Conservation (phyloP, 2,797 vertebrate species). For the Enteromius argenteus region DNA sequence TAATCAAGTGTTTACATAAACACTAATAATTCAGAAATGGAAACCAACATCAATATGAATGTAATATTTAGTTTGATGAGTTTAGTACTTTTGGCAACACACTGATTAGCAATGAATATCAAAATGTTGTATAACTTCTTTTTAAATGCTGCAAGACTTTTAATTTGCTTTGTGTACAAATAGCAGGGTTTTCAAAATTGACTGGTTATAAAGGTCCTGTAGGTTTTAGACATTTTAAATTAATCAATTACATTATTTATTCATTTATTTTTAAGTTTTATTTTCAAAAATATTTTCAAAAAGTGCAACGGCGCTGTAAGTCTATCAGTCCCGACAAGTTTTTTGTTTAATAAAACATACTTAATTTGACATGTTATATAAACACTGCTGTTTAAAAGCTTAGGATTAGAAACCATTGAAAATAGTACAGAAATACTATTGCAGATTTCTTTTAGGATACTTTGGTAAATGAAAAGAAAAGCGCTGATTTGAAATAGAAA, state of each 20-base stretch:
- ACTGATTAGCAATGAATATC: background rate
- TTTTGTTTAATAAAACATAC: background rate
- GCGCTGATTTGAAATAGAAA: too few relatives aligned
- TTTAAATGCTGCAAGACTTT: background rate
- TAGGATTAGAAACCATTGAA: background rate
- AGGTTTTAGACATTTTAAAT: background rate
- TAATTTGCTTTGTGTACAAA: background rate
- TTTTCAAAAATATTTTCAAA: too few relatives aligned
- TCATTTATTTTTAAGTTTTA: too few relatives aligned
- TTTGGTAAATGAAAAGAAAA: too few relatives aligned
- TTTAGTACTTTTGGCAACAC: background rate
- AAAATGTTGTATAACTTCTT: background rate
- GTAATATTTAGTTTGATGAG: background rate
- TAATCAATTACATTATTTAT: too few relatives aligned
- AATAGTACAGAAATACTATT: background rate
- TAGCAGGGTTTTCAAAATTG: background rate
- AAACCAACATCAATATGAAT: background rate
- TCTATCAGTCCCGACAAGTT: too few relatives aligned
- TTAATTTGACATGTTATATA: background rate
- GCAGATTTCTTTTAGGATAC: background rate
- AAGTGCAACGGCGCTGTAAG: too few relatives aligned
- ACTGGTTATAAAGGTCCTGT: background rate
- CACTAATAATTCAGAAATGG: background rate
- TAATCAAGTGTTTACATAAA: conserved; percentile 1
- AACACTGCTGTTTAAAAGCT: background rate